Evolutionary conservation across 2,797 vertebrate genomes (phyloP), one percentile per base, ranked within the genome.

Genomic region (Lycodopsis pacificus): DNA sequence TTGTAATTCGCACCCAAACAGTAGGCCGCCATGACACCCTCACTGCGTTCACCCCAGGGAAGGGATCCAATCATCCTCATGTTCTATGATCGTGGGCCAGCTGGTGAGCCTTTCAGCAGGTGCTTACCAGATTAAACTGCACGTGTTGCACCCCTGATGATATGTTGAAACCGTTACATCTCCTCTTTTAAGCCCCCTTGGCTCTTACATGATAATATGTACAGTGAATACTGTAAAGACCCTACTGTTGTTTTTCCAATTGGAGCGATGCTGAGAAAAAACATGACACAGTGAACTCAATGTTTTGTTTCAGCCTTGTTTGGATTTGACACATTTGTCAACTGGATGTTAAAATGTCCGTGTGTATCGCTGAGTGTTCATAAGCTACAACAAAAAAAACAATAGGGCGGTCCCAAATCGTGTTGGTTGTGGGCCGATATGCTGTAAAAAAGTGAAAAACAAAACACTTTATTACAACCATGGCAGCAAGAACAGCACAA

Each of bases 391-490:
- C 58, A 34, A 7, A 59, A n/a, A 2, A 1, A 54, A 44, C 48
- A 76, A 25, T 2, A 57, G 48, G 6, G 38, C 46, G 27, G 69
- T 6, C 36, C 9, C 51, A 63, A 73, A 80, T 53, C 12, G 36
- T 57, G 34, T 49, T 78, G 32, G 19, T 25, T 72, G 46, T 67
- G 58, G 19, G 71, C 44, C 25, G 51, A 64, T 59, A 46, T 49
- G 51, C 65, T 77, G 38, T 38, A 74, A 62, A 80, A 77, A 61
- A 48, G 15, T n/a, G n/a, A 64, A 65, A 77, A 82, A 56, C 4
- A 58, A 81, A 85, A 42, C 0, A 12, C 27, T 83, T 73, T 83
- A 77, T 80, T 75, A 73, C 59, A 63, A 59, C 25, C 13, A 65
- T 7, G 25, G 36, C 36, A 62, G 54, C 27, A 7, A 54, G 34